phyloP scores from a whole-genome alignment of 2,113 vertebrate species.

The Cyphomyrus plagiostoma region DNA sequence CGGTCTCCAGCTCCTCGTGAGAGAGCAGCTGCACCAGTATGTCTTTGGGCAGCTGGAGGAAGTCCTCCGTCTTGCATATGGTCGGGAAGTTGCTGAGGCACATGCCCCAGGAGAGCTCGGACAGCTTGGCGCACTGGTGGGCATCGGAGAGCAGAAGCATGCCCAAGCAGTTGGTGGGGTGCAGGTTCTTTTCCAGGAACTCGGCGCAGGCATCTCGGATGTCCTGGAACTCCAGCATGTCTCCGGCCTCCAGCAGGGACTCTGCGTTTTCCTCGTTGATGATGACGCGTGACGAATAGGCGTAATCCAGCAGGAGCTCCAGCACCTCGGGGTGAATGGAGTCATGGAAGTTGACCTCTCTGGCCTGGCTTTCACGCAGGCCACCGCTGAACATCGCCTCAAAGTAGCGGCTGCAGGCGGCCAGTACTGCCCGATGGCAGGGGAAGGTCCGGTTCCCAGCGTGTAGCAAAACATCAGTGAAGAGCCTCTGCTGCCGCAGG shows the following conservation, averaged over 20 bases:
- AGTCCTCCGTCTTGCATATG: slow-evolving; percentile 72
- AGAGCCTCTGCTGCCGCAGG: slow-evolving; percentile 65
- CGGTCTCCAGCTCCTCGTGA: slow-evolving; percentile 73
- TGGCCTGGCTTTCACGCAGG: slow-evolving; percentile 68
- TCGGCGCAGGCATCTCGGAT: slow-evolving; percentile 74
- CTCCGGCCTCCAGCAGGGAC: slow-evolving; percentile 71
- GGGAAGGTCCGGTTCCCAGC: slow-evolving; percentile 69
- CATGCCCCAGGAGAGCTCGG: slow-evolving; percentile 73
- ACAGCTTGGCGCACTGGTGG: slow-evolving; percentile 70
- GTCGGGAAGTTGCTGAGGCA: slow-evolving; percentile 73
- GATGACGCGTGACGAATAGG: slow-evolving; percentile 70
- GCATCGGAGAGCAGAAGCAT: slow-evolving; percentile 73
- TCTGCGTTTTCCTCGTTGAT: slow-evolving; percentile 77
- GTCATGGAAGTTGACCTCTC: slow-evolving; percentile 70
- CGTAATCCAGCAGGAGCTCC: slow-evolving; percentile 73
- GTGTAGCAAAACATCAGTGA: slow-evolving; percentile 71
- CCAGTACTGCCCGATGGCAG: slow-evolving; percentile 72
- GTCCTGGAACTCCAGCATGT: slow-evolving; percentile 80
- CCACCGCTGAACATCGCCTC: slow-evolving; percentile 78
- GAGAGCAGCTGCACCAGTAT: slow-evolving; percentile 70
- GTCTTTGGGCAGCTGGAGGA: slow-evolving; percentile 70
- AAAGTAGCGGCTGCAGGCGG: slow-evolving; percentile 75
- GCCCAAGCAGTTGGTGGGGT: slow-evolving; percentile 71
- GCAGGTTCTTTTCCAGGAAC: slow-evolving; percentile 72
- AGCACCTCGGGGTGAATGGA: slow-evolving; percentile 73